Conservation (phyloP, 2,888 invertebrate genomes). For the Dorcus parallelipipedus region DNA sequence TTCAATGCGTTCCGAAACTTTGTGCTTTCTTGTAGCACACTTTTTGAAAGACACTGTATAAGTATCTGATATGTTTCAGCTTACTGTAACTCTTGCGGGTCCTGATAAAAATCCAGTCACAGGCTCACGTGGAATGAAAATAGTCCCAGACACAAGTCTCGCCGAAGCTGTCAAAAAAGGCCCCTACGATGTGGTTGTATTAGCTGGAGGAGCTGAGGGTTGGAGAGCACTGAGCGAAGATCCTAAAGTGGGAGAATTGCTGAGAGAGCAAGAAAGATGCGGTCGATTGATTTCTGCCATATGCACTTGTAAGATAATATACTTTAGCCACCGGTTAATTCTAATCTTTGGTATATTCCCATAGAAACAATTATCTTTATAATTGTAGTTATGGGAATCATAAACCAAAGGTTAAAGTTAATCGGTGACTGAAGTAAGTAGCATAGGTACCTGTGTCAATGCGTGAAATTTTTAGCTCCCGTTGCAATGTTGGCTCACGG, state of each 20-base stretch:
- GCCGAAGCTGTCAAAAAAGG: conserved; percentile 25
- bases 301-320: conserved; percentile 23
- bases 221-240: conserved; percentile 24
- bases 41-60: no score
- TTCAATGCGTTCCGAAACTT: no score
- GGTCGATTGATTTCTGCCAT: conserved; percentile 26
- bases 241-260: conserved; percentile 22
- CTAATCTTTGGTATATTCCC: no score
- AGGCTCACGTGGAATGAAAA: conserved; percentile 24
- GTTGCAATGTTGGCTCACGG: conserved; percentile 25
- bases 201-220: conserved; percentile 24
- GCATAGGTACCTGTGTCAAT: no score
- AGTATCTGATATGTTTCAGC: background rate
- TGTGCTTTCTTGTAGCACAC: no score
- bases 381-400: no score
- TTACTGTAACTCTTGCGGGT: conserved; percentile 20
- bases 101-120: conserved; percentile 23
- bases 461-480: conserved; percentile 19
- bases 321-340: no score
- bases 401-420: no score
- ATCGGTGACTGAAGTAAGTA: no score
- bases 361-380: no score
- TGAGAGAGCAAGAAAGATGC: conserved; percentile 26
- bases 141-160: conserved; percentile 24
- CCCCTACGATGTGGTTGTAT: conserved; percentile 25